Evolutionary conservation across 2,797 vertebrate genomes (phyloP), one percentile per base, ranked within the genome.

Genomic region (Oryzias sinensis): DNA sequence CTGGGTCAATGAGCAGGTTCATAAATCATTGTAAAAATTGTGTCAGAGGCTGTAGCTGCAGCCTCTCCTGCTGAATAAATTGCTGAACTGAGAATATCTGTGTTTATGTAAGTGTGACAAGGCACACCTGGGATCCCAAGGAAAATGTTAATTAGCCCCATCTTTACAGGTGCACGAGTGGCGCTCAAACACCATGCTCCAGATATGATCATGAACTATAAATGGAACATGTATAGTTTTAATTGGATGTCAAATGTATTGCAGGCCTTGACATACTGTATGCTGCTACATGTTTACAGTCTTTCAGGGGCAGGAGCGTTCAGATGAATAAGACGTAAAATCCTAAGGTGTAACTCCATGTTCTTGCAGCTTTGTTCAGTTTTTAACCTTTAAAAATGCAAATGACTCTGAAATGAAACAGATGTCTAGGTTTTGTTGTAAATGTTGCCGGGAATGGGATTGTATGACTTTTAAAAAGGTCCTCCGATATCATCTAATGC

Each of bases 1-100:
- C 85, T 92, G 86, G 91, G 91, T 92, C 91, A 92, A 90, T 89
- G 88, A 89, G 85, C 84, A 83, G 83, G 83, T 89, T 83, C 89
- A 92, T 93, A 92, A 92, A 92, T 93, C 90, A 93, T 84, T 50
- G 71, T 87, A 89, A 89, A 87, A 83, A 75, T 73, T 70, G 72
- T 89, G 90, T 90, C 89, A 90, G 75, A 83, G 84, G 85, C 65
- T 77, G 65, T 76, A 83, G 81, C 84, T 68, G 70, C 73, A 83
- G 83, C 81, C 74, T 74, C 68, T 40, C 57, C 68, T 56, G 77
- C 79, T 84, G 87, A 88, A 88, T 91, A 91, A 88, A 90, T 90
- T 89, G 88, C 87, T 65, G 75, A 72, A 27, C 70, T 72, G 83
- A 72, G 22, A 65, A 87, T 88, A 84, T 72, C 66, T 65, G 59